Evolutionary conservation across 2,888 invertebrate species (phyloP), one percentile per base, ranked within the genome.

Genomic region (Brachypterus glaber): DNA sequence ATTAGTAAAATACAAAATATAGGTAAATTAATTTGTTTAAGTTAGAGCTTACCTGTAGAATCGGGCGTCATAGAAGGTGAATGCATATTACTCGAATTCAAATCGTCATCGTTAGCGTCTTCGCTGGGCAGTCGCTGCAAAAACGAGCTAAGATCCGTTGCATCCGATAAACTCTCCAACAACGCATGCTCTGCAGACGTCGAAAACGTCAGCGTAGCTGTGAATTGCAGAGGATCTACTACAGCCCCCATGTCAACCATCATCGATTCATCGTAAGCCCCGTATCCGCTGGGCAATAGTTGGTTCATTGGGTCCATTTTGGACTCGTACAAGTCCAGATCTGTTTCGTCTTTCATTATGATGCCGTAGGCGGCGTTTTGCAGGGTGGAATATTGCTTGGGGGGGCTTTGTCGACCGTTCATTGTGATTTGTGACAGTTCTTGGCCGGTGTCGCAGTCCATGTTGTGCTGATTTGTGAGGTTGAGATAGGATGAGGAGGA

Each of bases 201-300:
- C 31, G 82, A 79, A 58, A 89, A 83, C 34, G 86, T 85, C 36
- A 89, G 62, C 0, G 86, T 85, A 2, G 84, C 85, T 5, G 82
- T 80, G 59, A 89, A 87, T 54, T 86, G 87, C 33, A 85, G 69
- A 17, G 85, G 85, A 63, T 88, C 87, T 25, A 86, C 84, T 1
- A 79, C 77, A 16, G 77, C 75, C 24, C 80, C 80, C 70, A 86
- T 77, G 57, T 86, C 86, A 9, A 85, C 84, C 72, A 88, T 87
- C 75, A 89, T 85, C 4, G 84, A 79, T 17, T 58, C 57, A 34
- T 58, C 57, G 53, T 84, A 85, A 50, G 73, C 73, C 25, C 72
- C 72, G 47, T 72, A 72, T 8, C 67, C 64, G 25, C 73, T 72
- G 49, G 76, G 70, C 26, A 71, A 68, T 42, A 76, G 68, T 41